These are phyloP conservation scores for Penaeus japonicus DNA, from an alignment of 1,140 invertebrate genomes.

Conservation along the genomic window DNA sequence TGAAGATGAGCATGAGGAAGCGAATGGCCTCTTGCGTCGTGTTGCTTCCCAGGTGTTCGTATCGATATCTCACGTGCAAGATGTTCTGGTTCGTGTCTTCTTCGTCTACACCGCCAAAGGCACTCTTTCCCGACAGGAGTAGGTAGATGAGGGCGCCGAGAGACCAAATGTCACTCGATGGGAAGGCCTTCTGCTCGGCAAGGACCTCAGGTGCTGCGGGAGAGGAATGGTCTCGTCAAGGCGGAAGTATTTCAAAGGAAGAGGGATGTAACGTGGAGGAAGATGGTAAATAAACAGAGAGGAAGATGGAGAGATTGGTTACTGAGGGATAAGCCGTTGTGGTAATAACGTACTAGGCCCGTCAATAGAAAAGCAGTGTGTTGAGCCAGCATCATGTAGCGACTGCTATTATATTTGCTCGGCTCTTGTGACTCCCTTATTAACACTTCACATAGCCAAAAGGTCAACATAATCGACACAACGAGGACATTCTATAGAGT, in stretches of 20 bases:
- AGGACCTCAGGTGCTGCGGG: constrained; percentile 89
- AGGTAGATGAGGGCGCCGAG: constrained; percentile 92
- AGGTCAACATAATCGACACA: too few relatives aligned
- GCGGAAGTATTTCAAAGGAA: background rate
- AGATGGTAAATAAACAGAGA: background rate
- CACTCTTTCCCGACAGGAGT: constrained; percentile 91
- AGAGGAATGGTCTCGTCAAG: constrained; percentile 45
- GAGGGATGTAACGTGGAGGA: background rate
- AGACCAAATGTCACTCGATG: constrained; percentile 95
- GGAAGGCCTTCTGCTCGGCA: constrained; percentile 82
- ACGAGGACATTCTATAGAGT: too few relatives aligned
- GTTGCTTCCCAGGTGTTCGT: constrained; percentile 93
- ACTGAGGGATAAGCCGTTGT: too few relatives aligned
- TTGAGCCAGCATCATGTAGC: too few relatives aligned
- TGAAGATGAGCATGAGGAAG: constrained; percentile 95
- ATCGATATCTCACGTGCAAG: constrained; percentile 89
- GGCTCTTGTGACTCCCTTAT: too few relatives aligned
- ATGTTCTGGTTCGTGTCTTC: constrained; percentile 91
- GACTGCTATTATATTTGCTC: too few relatives aligned
- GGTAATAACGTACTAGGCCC: too few relatives aligned
- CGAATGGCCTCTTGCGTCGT: constrained; percentile 92
- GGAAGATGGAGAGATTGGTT: background rate
- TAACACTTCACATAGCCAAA: too few relatives aligned
- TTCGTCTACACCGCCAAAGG: constrained; percentile 84
- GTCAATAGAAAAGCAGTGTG: too few relatives aligned